A percentile compares a stretch with the other conserved stretches of the same genome.
These are phyloP conservation scores for Ahaetulla prasina DNA, from an alignment of 2,113 vertebrate genomes.

Conservation along the genomic window DNA sequence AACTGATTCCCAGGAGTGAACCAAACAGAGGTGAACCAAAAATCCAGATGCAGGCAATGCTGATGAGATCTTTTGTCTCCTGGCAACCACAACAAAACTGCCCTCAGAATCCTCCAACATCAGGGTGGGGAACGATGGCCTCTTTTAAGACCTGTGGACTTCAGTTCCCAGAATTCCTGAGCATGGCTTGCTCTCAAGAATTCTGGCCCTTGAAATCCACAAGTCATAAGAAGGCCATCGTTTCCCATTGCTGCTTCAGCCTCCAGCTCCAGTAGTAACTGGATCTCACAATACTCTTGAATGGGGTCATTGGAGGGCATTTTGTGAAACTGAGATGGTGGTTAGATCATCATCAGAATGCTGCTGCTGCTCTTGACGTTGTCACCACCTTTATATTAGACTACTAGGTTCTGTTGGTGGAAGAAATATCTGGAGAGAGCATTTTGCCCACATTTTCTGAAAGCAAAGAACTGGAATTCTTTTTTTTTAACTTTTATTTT, in stretches of 20 bases:
- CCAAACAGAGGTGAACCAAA: neutral
- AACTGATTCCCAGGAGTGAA: neutral
- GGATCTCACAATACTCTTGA: neutral
- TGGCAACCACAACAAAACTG: neutral
- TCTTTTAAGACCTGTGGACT: neutral
- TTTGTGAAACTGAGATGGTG: neutral
- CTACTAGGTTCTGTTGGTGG: neutral
- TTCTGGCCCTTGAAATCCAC: neutral
- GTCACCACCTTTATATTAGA: neutral
- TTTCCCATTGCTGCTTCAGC: neutral
- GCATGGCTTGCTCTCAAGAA: neutral
- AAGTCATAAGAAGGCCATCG: neutral
- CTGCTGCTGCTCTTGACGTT: neutral
- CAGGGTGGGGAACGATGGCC: neutral
- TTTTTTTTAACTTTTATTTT: no score
- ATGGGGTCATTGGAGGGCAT: neutral
- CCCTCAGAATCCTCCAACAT: neutral
- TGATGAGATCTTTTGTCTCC: neutral
- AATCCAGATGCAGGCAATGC: neutral
- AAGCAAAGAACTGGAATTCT: neutral
- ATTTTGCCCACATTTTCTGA: neutral
- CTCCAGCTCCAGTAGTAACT: neutral
- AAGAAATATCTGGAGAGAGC: neutral
- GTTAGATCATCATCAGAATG: neutral
- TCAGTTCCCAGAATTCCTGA: neutral